These are phyloP conservation scores for Xestoiulus laeticollis DNA, from an alignment of 2,888 invertebrate species.

Conservation along the genomic window DNA sequence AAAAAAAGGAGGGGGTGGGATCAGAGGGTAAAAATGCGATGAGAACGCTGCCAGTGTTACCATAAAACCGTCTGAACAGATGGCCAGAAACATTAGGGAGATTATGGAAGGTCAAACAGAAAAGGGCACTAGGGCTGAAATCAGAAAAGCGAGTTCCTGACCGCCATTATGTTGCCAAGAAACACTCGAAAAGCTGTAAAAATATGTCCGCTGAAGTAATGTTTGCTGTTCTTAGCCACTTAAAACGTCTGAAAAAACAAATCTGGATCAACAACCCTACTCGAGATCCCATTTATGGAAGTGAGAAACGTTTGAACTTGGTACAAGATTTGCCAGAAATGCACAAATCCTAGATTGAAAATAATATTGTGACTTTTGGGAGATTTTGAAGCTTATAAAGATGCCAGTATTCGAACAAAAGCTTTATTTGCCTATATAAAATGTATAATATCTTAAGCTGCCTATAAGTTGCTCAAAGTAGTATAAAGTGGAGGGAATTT, in stretches of 20 bases:
- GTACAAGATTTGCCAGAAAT: background rate
- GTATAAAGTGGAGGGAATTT: too few species aligned
- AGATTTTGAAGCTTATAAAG: too few species aligned
- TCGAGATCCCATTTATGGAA: background rate
- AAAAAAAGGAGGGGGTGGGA: background rate
- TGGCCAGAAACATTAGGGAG: background rate
- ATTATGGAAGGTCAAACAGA: background rate
- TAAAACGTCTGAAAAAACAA: background rate
- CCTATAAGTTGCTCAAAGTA: too few species aligned
- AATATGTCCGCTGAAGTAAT: background rate
- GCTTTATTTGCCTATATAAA: too few species aligned
- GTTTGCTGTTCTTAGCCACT: background rate
- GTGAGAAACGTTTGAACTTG: too few species aligned
- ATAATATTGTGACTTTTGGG: too few species aligned
- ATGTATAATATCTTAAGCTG: too few species aligned
- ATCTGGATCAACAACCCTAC: background rate
- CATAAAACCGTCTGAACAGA: background rate
- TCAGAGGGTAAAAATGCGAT: background rate
- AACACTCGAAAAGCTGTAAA: background rate
- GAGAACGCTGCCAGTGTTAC: background rate
- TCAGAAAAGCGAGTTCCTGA: background rate
- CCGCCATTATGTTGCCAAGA: slow-evolving; percentile 1
- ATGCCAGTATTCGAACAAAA: too few species aligned
- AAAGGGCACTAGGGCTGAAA: background rate
- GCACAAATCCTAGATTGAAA: too few species aligned